Percentiles rank a stretch among this genome's conserved stretches.
These are phyloP conservation scores for Capreolus pygargus DNA, from an alignment of 2,113 vertebrate species.

Conservation along the genomic window DNA sequence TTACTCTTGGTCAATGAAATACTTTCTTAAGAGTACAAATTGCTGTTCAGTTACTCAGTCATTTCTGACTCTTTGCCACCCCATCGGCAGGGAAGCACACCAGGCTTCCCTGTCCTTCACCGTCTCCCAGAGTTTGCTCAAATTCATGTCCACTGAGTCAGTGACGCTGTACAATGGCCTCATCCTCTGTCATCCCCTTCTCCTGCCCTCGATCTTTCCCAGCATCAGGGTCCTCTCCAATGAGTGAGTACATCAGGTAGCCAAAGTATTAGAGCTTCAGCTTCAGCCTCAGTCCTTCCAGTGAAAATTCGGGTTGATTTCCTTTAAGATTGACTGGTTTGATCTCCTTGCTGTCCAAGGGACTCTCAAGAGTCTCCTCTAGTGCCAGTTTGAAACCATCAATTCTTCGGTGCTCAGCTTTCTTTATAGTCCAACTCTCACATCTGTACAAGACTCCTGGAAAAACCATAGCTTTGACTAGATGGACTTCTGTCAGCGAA, in stretches of 20 bases:
- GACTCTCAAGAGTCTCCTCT: not conserved
- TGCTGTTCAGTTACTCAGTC: not conserved
- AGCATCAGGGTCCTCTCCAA: not conserved
- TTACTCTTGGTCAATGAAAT: not conserved
- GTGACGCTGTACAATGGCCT: not conserved
- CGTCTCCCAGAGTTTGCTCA: not conserved
- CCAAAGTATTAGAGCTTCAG: not conserved
- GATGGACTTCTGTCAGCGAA: not conserved
- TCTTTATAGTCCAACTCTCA: not conserved
- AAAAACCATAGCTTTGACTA: not conserved
- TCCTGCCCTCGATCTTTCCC: not conserved
- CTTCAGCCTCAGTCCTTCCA: not conserved
- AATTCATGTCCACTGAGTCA: not conserved
- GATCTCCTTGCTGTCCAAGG: not conserved
- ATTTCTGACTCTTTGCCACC: not conserved
- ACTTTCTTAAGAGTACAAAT: not conserved
- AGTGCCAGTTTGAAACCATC: not conserved
- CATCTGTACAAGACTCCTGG: not conserved
- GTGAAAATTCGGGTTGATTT: not conserved
- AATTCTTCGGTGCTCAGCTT: not conserved
- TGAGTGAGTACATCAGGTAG: not conserved
- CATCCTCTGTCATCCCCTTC: not conserved
- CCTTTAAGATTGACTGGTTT: not conserved
- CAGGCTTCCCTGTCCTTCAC: not conserved
- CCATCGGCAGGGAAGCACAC: not conserved